A percentile compares a stretch with the other conserved stretches of the same genome.
phyloP scores from a whole-genome alignment of 1,140 invertebrate species.

The Ceratosolen fusciceps region DNA sequence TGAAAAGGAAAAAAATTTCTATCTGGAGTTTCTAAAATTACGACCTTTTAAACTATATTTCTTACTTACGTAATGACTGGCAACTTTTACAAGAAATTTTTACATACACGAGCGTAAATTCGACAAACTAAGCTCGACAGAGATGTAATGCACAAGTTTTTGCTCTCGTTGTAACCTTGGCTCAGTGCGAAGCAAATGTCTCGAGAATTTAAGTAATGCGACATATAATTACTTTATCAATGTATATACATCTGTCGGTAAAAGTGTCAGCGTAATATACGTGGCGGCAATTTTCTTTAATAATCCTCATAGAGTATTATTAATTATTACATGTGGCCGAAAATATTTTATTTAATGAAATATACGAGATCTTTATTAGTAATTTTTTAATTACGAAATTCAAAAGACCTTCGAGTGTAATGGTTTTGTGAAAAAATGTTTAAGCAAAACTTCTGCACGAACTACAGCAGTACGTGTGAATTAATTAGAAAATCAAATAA shows the following conservation, averaged over 20 bases:
- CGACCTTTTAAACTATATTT: neutral
- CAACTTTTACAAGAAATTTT: neutral
- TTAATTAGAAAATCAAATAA: too few relatives aligned
- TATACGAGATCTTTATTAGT: too few relatives aligned
- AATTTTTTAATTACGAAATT: too few relatives aligned
- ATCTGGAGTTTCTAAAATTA: neutral
- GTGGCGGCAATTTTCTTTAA: neutral
- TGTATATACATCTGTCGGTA: neutral
- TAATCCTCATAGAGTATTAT: too few relatives aligned
- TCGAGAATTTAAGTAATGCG: neutral
- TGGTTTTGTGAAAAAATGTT: too few relatives aligned
- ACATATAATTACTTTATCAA: constrained; percentile 16
- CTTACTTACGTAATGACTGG: neutral
- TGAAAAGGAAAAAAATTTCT: neutral
- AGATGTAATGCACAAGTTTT: neutral
- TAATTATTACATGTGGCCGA: too few relatives aligned
- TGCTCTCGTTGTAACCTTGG: neutral
- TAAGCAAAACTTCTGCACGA: too few relatives aligned
- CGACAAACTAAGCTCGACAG: too few relatives aligned
- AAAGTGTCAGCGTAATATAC: neutral
- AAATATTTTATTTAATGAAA: too few relatives aligned
- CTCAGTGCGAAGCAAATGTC: neutral
- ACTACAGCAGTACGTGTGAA: too few relatives aligned
- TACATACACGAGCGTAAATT: neutral
- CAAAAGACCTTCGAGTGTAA: too few relatives aligned